Evolutionary conservation across 1,140 invertebrate genomes (phyloP), one percentile per base, ranked within the genome.

Genomic region (Cotesia typhae): DNA sequence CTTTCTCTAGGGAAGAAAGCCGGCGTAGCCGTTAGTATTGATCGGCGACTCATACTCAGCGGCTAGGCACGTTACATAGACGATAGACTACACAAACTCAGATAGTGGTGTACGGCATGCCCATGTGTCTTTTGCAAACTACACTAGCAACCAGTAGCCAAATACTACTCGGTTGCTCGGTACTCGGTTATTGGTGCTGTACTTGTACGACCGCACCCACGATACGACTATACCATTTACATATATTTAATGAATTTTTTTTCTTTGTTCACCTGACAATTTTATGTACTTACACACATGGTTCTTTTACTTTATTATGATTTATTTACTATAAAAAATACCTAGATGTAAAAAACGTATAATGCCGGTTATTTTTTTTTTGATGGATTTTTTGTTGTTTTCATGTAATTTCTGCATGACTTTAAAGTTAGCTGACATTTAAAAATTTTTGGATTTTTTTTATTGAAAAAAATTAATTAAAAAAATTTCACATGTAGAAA

Each of bases 1-100:
- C 14, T 66, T 66, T 66, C 38, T 66, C 64, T 6, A 38, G 35
- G 36, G 64, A 66, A 66, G 64, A 66, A 47, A 66, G 38, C 64
- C 64, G 64, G 57, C 41, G 41, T 47, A 47, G 41, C 20, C 60
- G 20, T 28, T 4, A 61, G 64, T 66, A 66, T 66, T 66, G 64
- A 66, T 66, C 64, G 64, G 6, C 6, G 41, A 47, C 41, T 47
- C 41, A 28, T 20, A 20, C 60, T 28, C 60, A 61, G 28, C 41
- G 10, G 41, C 41, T 9, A 2, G 6, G 10, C 6, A 47, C 41
- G 2, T 47, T 47, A 47, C 41, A 47, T 47, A 47, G 41, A 47
- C 41, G n/a, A 20, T 61, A 35, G 20, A 20, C 60, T 12, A 35
- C n/a, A 6, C 6, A 28, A 14, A 61, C 60, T 12, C 60, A 5